A percentile compares a stretch with the other conserved stretches of the same genome.
These are phyloP conservation scores for Perca fluviatilis DNA, from an alignment of 2,113 vertebrate species.

Conservation along the genomic window DNA sequence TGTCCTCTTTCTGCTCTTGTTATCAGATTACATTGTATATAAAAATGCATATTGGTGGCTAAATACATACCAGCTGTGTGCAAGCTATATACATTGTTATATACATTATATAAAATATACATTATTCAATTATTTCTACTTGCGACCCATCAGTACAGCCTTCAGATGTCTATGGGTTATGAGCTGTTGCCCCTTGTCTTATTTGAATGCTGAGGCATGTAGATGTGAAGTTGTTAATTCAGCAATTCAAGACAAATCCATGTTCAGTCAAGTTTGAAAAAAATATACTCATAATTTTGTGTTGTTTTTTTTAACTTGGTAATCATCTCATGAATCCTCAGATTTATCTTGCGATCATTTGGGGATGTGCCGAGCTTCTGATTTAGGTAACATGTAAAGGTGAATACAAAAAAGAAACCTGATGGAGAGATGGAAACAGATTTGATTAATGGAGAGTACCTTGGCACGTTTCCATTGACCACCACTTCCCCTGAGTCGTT, in stretches of 20 bases:
- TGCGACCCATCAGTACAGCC: background rate
- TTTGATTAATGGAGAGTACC: conserved; percentile 41
- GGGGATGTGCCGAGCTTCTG: background rate
- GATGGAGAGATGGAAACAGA: background rate
- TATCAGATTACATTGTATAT: background rate
- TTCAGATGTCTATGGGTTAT: background rate
- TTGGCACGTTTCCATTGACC: conserved; percentile 17
- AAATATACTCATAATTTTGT: background rate
- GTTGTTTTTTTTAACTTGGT: background rate
- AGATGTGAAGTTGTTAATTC: background rate
- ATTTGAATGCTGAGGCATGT: background rate
- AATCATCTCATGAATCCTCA: background rate
- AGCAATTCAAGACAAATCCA: background rate
- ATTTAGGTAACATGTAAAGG: background rate
- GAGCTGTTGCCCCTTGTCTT: background rate
- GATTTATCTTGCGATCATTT: background rate
- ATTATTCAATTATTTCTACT: background rate
- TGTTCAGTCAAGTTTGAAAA: background rate
- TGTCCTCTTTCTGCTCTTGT: background rate
- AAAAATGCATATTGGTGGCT: background rate
- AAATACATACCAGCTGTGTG: background rate
- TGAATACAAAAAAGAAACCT: background rate
- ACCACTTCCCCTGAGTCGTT: background rate
- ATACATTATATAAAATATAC: too few species aligned
- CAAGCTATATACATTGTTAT: background rate